A percentile compares a stretch with the other conserved stretches of the same genome.
Evolutionary conservation across 2,797 vertebrate genomes (phyloP).

Genomic region (Thripadectes ignobilis): DNA sequence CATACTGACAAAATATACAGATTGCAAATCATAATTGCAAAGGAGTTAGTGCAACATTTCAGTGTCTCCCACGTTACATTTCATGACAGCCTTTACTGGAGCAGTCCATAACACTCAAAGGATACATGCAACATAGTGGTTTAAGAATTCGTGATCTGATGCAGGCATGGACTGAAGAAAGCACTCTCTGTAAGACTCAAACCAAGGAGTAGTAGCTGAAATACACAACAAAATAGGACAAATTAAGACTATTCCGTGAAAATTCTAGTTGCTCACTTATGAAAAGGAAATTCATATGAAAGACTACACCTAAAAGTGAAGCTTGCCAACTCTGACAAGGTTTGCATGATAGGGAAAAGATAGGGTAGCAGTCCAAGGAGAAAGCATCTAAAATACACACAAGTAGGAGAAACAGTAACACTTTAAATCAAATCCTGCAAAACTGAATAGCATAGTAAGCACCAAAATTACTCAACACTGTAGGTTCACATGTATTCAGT

Average conservation of each 20-base stretch:
- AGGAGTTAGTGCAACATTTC: not conserved
- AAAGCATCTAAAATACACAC: not conserved
- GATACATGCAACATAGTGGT: conserved; percentile 99
- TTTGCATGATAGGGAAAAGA: not conserved
- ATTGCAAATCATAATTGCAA: not conserved
- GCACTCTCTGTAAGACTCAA: conserved; percentile 94
- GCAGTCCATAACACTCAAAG: conserved; percentile 70
- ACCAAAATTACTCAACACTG: not conserved
- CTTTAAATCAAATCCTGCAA: not conserved
- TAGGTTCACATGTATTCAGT: not conserved
- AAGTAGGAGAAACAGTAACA: not conserved
- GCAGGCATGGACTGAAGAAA: conserved; percentile 96
- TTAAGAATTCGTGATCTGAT: conserved; percentile 96
- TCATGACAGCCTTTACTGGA: not conserved
- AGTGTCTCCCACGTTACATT: not conserved
- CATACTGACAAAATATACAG: not conserved
- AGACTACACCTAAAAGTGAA: not conserved
- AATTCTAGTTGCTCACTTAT: not conserved
- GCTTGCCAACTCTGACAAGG: not conserved
- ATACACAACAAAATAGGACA: conserved; percentile 56
- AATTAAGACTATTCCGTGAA: not conserved
- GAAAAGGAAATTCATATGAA: not conserved
- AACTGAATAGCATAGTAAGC: not conserved
- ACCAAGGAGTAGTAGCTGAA: conserved; percentile 96
- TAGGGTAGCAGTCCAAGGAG: not conserved